phyloP scores from a whole-genome alignment of 2,888 invertebrate genomes.

The Hesperia comma region DNA sequence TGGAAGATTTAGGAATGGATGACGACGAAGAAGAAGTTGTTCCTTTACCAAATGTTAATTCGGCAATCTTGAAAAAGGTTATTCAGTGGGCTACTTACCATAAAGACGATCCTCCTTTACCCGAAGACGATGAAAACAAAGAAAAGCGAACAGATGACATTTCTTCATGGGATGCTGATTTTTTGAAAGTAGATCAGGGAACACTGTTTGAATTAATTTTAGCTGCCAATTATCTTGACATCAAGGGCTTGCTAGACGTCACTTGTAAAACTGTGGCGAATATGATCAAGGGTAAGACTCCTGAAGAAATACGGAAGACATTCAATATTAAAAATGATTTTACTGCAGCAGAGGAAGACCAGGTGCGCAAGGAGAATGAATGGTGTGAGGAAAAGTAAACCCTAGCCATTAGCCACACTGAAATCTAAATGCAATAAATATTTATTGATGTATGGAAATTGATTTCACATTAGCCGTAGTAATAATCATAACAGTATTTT shows the following conservation, averaged over 20 bases:
- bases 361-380: slow-evolving; percentile 98
- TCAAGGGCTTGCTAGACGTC: slow-evolving; percentile 97
- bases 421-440: slow-evolving; percentile 15
- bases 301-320: slow-evolving; percentile 97
- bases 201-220: slow-evolving; percentile 97
- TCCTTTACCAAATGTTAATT: slow-evolving; percentile 98
- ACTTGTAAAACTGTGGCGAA: slow-evolving; percentile 99
- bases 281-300: slow-evolving; percentile 99
- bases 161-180: slow-evolving; percentile 99
- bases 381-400: slow-evolving; percentile 95
- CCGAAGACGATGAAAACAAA: slow-evolving; percentile 98
- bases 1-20: slow-evolving; percentile 96
- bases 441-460: slow-evolving; percentile 18
- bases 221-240: slow-evolving; percentile 98
- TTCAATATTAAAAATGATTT: slow-evolving; percentile 99
- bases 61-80: slow-evolving; percentile 97
- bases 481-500: slow-evolving; percentile 16
- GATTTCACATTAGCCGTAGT: slow-evolving; percentile 24
- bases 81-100: slow-evolving; percentile 97
- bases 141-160: slow-evolving; percentile 99
- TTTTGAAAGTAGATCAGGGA: slow-evolving; percentile 98
- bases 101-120: slow-evolving; percentile 97
- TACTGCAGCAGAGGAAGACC: slow-evolving; percentile 97
- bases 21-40: slow-evolving; percentile 97
- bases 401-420: not conserved